Base-by-base conservation (phyloP, 2,797 vertebrate species). In the Cyclura pinguis region DNA sequence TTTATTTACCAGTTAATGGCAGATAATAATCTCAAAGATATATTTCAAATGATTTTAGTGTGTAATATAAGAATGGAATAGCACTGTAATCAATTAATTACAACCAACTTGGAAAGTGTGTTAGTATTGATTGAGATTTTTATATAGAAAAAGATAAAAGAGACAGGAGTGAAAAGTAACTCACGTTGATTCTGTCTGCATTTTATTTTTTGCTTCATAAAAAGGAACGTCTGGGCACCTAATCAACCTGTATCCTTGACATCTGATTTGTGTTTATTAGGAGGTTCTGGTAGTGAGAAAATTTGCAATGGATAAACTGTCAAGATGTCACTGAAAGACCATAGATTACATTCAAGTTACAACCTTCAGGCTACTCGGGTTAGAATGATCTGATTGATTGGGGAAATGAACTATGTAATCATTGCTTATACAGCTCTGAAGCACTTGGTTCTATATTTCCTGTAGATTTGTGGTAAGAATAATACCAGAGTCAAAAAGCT, bases 91-190 rank as follows among this genome's bases (percentile, higher is more conserved):
- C 64, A 50, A 73, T 93, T 81, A 80, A 86, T 92, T 93, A 89
- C 77, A 78, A 67, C 14, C 64, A 92, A 86, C 64, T 94, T 95
- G 88, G 84, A 86, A 92, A 80, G 85, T 92, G 93, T 94, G 42
- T 38, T 92, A 93, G 62, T 88, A 91, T 94, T 91, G 93, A 93
- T 88, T 91, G 94, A 95, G 91, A 92, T 86, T 77, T 89, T 12
- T 91, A 91, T 89, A 83, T 57, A 86, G 90, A 89, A 90, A 88
- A 29, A 76, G 57, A 90, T 86, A 93, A 94, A 94, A 93, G 81
- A 92, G 80, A 93, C 73, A 91, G 73, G 87, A 88, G 78, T 0
- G 4, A 91, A 89, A 83, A 88, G 92, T 86, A 91, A 57, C 64
- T 94, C 84, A 86, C 90, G 93, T 94, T 92, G 92, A 90, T 83